Evolutionary conservation across 2,797 vertebrate species (phyloP).

Genomic region (Gallinago nigripennis): DNA sequence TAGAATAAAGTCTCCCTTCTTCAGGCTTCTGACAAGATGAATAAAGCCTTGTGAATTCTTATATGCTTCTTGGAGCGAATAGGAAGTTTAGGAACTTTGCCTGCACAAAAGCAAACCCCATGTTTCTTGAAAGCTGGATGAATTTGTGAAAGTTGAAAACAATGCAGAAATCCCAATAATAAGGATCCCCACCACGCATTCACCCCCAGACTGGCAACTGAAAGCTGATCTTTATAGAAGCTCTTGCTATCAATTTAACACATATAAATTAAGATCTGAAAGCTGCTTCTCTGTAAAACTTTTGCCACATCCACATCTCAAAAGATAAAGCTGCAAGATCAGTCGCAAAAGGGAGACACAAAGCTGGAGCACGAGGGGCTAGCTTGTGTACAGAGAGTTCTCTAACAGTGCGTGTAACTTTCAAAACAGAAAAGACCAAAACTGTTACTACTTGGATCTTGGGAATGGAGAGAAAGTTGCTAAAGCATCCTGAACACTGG

Average conservation of each 20-base stretch:
- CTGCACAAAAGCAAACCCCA: not conserved
- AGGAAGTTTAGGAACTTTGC: not conserved
- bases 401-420: not conserved
- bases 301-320: not conserved
- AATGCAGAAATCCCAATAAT: not conserved
- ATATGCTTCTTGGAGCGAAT: not conserved
- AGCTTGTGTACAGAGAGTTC: not conserved
- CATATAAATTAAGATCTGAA: not conserved
- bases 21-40: not conserved
- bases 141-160: not conserved
- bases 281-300: not conserved
- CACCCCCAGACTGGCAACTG: not conserved
- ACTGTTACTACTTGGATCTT: not conserved
- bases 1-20: not conserved
- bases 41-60: constrained; percentile 2
- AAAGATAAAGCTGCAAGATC: not conserved
- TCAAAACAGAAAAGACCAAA: not conserved
- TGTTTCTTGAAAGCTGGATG: not conserved
- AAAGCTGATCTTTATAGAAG: not conserved
- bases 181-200: not conserved
- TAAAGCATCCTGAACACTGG: not conserved
- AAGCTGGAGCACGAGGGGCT: not conserved
- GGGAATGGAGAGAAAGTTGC: not conserved
- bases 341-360: not conserved
- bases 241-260: not conserved